Evolutionary conservation across 2,797 vertebrate genomes (phyloP), one percentile per base, ranked within the genome.

Genomic region (Bufotes viridis): DNA sequence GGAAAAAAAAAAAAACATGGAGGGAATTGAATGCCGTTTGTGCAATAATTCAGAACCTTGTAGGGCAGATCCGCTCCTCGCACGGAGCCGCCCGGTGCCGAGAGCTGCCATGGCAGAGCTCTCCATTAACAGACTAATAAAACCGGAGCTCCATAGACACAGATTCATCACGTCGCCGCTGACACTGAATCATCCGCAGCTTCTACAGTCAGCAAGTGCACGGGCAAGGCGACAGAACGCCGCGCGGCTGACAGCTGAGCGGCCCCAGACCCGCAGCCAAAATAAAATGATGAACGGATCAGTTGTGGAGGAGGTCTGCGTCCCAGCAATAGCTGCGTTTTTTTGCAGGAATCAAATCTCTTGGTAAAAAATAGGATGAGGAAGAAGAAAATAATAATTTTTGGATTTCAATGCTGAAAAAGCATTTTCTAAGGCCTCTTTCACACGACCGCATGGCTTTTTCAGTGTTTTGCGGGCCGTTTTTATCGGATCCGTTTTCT

Each of bases 11-110:
- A 29, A 34, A 34, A 34, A 34, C 29, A 6, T 18, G 24, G 26
- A 69, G 78, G n/a, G 60, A 82, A 13, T 11, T 24, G 65, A 81
- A 81, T 86, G 72, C 76, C 60, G 78, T 79, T 67, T 61, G 57
- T 88, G 82, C 67, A 86, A 29, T 70, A 83, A 89, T 78, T 78
- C 60, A 86, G 69, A 49, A 17, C 88, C 61, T 65, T 70, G 75
- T 58, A 70, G 83, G 74, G 57, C 69, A 87, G 63, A 87, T 76
- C 29, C 76, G 83, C 69, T 85, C 83, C 53, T 85, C 55, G 49
- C 55, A 85, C 57, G 63, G 63, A 76, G 70, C 57, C 5, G 57
- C 57, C 70, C 79, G 20, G 29, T 22, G 29, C 49, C 18, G 51
- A 58, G 26, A 70, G n/a, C 11, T n/a, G 26, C 22, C 26, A 84